phyloP scores from a whole-genome alignment of 2,113 vertebrate species.

The Xiphophorus hellerii region DNA sequence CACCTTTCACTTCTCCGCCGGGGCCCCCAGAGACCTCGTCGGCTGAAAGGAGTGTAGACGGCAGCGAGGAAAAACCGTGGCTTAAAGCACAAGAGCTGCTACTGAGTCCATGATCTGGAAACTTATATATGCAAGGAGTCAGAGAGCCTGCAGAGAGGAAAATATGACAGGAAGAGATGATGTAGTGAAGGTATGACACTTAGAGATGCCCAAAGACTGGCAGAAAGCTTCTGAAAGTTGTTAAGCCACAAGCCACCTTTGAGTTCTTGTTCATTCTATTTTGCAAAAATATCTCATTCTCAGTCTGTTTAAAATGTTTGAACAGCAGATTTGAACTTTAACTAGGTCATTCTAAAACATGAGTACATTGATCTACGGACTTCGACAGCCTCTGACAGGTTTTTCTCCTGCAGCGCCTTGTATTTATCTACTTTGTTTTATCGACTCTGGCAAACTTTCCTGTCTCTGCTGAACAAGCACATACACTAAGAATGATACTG shows the following conservation, averaged over 20 bases:
- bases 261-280: neutral
- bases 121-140: conserved; percentile 93
- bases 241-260: neutral
- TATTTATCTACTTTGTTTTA: too few relatives aligned
- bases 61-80: conserved; percentile 87
- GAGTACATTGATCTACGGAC: neutral
- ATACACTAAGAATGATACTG: neutral
- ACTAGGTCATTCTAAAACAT: neutral
- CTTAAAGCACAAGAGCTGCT: conserved; percentile 86
- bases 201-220: conserved; percentile 6
- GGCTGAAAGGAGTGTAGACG: conserved; percentile 84
- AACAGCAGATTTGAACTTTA: neutral
- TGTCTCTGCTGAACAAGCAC: neutral
- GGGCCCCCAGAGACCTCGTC: conserved; percentile 81
- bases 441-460: neutral
- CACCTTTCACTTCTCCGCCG: conserved; percentile 86
- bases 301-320: neutral
- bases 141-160: conserved; percentile 82
- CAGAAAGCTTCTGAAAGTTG: conserved; percentile 8
- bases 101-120: conserved; percentile 89
- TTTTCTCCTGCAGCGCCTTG: neutral
- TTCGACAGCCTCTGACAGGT: neutral
- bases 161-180: neutral
- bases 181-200: conserved; percentile 5
- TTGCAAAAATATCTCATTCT: neutral